These are phyloP conservation scores for Timandra comae DNA, from an alignment of 2,888 invertebrate species.

Conservation along the genomic window DNA sequence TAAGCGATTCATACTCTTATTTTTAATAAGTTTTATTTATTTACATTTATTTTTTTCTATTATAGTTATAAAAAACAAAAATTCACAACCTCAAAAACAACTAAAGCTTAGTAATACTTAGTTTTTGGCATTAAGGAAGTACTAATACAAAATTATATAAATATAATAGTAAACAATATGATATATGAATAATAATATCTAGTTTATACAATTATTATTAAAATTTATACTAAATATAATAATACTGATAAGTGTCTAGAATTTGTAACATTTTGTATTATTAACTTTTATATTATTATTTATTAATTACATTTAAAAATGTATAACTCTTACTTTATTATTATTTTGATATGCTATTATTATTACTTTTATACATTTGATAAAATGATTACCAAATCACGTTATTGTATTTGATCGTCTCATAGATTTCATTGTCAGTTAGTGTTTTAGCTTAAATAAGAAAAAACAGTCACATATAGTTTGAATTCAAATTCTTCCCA, in stretches of 20 bases:
- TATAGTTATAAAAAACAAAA: slow-evolving; percentile 25
- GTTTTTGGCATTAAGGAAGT: slow-evolving; percentile 18
- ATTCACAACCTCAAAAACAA: slow-evolving; percentile 56
- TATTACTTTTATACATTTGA: slow-evolving; percentile 15
- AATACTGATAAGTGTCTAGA: slow-evolving; percentile 5
- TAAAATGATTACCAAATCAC: too few relatives aligned
- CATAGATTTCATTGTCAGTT: slow-evolving; percentile 33
- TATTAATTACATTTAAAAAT: slow-evolving; percentile 11
- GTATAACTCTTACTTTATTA: not conserved
- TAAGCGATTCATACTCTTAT: not conserved
- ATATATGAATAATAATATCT: too few relatives aligned
- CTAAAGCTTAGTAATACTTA: slow-evolving; percentile 30
- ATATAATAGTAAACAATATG: too few relatives aligned
- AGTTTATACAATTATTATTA: too few relatives aligned
- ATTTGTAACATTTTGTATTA: slow-evolving; percentile 16
- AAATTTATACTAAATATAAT: too few relatives aligned
- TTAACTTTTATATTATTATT: slow-evolving; percentile 34
- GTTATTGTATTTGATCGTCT: slow-evolving; percentile 54
- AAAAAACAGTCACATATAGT: not conserved
- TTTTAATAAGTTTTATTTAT: not conserved
- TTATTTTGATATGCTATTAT: slow-evolving; percentile 1
- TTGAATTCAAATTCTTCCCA: slow-evolving; percentile 3
- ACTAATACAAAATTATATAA: slow-evolving; percentile 12
- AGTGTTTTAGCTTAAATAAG: slow-evolving; percentile 2
- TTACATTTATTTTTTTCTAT: slow-evolving; percentile 4